Evolutionary conservation across 1,140 invertebrate genomes (phyloP).

Genomic region (Drosophila ohnishii): DNA sequence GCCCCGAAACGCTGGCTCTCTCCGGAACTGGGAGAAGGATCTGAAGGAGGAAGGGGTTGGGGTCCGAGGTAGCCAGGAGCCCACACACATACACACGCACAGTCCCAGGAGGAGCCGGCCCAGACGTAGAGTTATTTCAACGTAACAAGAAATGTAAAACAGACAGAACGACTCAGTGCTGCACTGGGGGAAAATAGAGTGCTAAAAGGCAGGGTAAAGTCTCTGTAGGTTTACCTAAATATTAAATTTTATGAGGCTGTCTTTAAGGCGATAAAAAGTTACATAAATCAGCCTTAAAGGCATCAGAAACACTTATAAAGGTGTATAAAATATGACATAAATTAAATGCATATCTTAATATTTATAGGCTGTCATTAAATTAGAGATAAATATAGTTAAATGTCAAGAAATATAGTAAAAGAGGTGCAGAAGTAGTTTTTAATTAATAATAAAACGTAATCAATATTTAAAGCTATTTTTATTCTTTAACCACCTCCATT

Average conservation of each 20-base stretch:
- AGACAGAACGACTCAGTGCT: constrained; percentile 39
- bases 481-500: background rate
- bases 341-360: background rate
- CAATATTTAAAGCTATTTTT: background rate
- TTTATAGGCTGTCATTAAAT: background rate
- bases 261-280: background rate
- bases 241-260: background rate
- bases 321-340: background rate
- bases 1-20: constrained; percentile 12
- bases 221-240: constrained; percentile 5
- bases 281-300: background rate
- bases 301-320: background rate
- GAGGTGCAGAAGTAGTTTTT: background rate
- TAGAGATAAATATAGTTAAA: no score
- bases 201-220: background rate
- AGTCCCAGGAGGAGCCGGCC: constrained; percentile 31
- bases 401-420: no score
- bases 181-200: constrained; percentile 19
- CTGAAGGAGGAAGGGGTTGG: background rate
- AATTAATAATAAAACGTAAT: background rate
- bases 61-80: background rate
- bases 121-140: constrained; percentile 70
- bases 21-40: constrained; percentile 4
- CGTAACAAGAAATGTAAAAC: constrained; percentile 72
- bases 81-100: constrained; percentile 33